Evolutionary conservation across 2,888 invertebrate genomes (phyloP).

Genomic region (Chloroclysta siterata): DNA sequence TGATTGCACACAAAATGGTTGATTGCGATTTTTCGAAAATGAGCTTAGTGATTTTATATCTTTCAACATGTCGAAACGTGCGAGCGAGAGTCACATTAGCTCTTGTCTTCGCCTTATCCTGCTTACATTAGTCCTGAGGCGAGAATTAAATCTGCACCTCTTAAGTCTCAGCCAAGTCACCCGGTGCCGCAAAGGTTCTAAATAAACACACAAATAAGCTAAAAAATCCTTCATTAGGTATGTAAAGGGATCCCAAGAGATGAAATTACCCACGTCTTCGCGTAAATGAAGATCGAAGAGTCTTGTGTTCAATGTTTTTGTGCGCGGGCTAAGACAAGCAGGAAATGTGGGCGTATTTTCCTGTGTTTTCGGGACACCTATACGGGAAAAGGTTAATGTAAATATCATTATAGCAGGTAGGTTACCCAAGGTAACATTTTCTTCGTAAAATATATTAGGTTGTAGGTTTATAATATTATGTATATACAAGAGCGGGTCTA

Average conservation of each 20-base stretch:
- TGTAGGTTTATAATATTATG: too few relatives aligned
- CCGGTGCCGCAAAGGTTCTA: background rate
- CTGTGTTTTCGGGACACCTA: slow-evolving; percentile 16
- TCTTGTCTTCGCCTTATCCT: too few relatives aligned
- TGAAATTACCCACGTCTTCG: slow-evolving; percentile 11
- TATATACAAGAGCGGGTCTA: too few relatives aligned
- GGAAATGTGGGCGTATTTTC: slow-evolving; percentile 17
- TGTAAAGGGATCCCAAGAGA: background rate
- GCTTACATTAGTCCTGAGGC: too few relatives aligned
- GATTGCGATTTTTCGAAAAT: too few relatives aligned
- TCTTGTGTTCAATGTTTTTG: slow-evolving; percentile 12
- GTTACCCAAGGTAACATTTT: background rate
- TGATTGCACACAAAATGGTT: too few relatives aligned
- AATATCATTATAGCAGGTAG: background rate
- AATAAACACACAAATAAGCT: background rate
- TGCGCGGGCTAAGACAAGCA: slow-evolving; percentile 6
- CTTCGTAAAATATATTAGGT: background rate
- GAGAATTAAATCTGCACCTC: too few relatives aligned
- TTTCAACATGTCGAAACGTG: too few relatives aligned
- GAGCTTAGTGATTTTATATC: too few relatives aligned
- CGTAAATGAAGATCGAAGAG: slow-evolving; percentile 21
- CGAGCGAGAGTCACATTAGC: too few relatives aligned
- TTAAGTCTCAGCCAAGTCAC: too few relatives aligned
- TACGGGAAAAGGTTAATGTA: slow-evolving; percentile 4
- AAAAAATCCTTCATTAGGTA: background rate